These are phyloP conservation scores for Drosophila nr. medialis DNA, from an alignment of 2,888 invertebrate species.

Conservation along the genomic window DNA sequence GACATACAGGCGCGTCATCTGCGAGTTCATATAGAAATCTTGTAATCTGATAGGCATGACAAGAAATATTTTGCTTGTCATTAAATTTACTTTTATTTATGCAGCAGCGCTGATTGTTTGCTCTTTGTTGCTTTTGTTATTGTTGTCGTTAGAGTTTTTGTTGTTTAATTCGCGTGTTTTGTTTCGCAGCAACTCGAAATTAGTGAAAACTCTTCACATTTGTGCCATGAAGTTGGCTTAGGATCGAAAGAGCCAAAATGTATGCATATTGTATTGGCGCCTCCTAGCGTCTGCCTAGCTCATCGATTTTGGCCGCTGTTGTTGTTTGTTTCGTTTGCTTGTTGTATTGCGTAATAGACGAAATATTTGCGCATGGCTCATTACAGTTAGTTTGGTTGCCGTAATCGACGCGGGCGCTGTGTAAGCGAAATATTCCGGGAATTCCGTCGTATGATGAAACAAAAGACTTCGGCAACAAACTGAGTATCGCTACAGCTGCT, in stretches of 20 bases:
- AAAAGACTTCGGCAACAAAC: conserved; percentile 74
- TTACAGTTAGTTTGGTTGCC: conserved; percentile 71
- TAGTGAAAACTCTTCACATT: conserved; percentile 78
- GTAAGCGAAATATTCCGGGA: conserved; percentile 65
- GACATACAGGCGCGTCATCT: conserved; percentile 64
- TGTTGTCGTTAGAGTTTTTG: conserved; percentile 30
- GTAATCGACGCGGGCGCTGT: conserved; percentile 65
- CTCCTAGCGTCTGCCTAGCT: conserved; percentile 47
- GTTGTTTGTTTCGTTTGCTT: conserved; percentile 36
- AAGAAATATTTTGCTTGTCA: conserved; percentile 81
- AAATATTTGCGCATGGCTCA: conserved; percentile 79
- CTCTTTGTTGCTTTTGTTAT: conserved; percentile 44
- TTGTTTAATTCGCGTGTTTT: conserved; percentile 73
- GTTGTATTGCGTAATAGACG: conserved; percentile 68
- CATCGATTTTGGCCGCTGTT: conserved; percentile 49
- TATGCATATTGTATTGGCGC: conserved; percentile 75
- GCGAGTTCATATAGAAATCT: conserved; percentile 77
- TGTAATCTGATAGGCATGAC: conserved; percentile 81
- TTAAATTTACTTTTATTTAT: conserved; percentile 81
- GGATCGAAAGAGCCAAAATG: conserved; percentile 54
- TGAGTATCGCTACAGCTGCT: conserved; percentile 22
- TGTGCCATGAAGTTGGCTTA: conserved; percentile 68
- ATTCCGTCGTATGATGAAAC: conserved; percentile 63
- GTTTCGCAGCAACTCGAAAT: conserved; percentile 74
- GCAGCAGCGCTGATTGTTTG: conserved; percentile 74